A percentile compares a stretch with the other conserved stretches of the same genome.
These are phyloP conservation scores for Hypomecis atomaria DNA, from an alignment of 2,888 invertebrate genomes.

Conservation along the genomic window DNA sequence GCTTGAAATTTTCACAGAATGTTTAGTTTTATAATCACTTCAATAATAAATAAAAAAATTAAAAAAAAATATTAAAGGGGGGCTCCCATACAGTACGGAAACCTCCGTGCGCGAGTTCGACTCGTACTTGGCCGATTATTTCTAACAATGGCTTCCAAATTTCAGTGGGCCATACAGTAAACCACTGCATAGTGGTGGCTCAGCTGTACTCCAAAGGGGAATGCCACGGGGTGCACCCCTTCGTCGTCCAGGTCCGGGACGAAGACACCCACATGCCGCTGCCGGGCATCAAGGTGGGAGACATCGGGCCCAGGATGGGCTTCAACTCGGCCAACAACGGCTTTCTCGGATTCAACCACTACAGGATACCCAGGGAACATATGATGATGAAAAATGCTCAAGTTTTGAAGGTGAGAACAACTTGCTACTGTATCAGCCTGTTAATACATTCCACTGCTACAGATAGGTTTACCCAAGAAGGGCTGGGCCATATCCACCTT, in stretches of 20 bases:
- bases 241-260: slow-evolving; percentile 95
- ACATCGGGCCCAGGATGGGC: slow-evolving; percentile 96
- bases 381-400: slow-evolving; percentile 97
- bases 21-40: too few species aligned
- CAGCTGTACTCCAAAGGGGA: slow-evolving; percentile 92
- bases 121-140: too few species aligned
- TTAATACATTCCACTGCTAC: not conserved
- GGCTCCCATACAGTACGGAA: too few species aligned
- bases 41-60: too few species aligned
- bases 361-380: slow-evolving; percentile 92
- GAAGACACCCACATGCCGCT: slow-evolving; percentile 93
- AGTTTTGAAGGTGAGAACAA: slow-evolving; percentile 79
- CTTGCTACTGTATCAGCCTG: not conserved
- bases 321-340: slow-evolving; percentile 96
- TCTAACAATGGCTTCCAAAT: too few species aligned
- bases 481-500: too few species aligned
- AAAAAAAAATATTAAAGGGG: too few species aligned
- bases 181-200: slow-evolving; percentile 95
- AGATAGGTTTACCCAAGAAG: not conserved
- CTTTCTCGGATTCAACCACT: slow-evolving; percentile 92
- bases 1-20: too few species aligned
- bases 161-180: slow-evolving; percentile 95
- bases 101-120: too few species aligned
- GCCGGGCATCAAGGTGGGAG: slow-evolving; percentile 94
- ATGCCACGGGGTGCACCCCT: slow-evolving; percentile 94